Percentiles rank a stretch among this genome's conserved stretches.
These are phyloP conservation scores for Laspeyria flexula DNA, from an alignment of 2,888 invertebrate species.

Conservation along the genomic window DNA sequence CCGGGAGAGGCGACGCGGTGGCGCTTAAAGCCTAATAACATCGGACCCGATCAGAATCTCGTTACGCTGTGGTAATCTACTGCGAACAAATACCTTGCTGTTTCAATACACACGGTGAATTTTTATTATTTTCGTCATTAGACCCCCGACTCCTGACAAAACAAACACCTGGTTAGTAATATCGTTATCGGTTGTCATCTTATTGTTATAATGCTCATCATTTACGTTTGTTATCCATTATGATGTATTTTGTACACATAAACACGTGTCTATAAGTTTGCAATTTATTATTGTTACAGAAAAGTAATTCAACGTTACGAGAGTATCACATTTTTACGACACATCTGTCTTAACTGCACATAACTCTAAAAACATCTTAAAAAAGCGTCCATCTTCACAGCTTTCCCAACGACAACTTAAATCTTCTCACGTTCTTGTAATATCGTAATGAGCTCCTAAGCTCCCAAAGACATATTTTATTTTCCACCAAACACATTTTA, in stretches of 20 bases:
- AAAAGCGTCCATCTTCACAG: slow-evolving; percentile 56
- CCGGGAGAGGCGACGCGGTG: slow-evolving; percentile 66
- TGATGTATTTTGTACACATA: too few species aligned
- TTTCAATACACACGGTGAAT: slow-evolving; percentile 53
- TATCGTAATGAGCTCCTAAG: slow-evolving; percentile 81
- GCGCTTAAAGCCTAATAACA: slow-evolving; percentile 83
- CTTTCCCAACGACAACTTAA: slow-evolving; percentile 68
- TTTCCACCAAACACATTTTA: slow-evolving; percentile 80
- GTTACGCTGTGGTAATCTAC: slow-evolving; percentile 77
- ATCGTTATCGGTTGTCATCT: not conserved
- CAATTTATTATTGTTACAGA: not conserved
- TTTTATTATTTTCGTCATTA: slow-evolving; percentile 37
- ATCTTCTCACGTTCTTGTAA: slow-evolving; percentile 82
- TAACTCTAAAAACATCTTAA: slow-evolving; percentile 39
- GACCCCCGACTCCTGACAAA: slow-evolving; percentile 1
- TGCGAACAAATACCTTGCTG: slow-evolving; percentile 70
- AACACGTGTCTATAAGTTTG: not conserved
- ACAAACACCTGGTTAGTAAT: slow-evolving; percentile 4
- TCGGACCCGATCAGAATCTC: slow-evolving; percentile 79
- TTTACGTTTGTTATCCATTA: not conserved
- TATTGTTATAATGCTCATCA: not conserved
- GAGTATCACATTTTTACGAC: slow-evolving; percentile 27
- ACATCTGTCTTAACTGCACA: slow-evolving; percentile 30
- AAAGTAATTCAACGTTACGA: slow-evolving; percentile 25
- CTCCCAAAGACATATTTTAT: slow-evolving; percentile 80